Evolutionary conservation across 2,113 vertebrate species (phyloP).

Genomic region (Archilochus colubris): DNA sequence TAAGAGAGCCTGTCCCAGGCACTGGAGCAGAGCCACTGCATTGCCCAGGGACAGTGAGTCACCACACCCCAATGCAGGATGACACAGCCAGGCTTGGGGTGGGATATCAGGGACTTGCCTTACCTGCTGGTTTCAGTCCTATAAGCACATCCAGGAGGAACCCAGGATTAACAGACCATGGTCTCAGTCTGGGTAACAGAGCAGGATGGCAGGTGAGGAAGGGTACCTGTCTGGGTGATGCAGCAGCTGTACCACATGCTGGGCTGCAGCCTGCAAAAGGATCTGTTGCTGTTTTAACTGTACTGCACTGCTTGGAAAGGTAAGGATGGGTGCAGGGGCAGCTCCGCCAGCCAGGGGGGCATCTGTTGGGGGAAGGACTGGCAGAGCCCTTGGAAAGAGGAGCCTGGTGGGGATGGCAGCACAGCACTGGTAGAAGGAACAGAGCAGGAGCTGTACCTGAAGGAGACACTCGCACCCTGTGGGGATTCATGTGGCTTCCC

Average conservation of each 20-base stretch:
- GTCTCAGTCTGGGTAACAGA: background rate
- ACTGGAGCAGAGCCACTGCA: background rate
- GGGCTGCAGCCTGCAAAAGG: background rate
- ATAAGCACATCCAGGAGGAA: background rate
- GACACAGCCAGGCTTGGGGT: background rate
- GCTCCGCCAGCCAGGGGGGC: background rate
- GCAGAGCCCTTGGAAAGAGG: background rate
- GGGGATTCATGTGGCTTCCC: no score
- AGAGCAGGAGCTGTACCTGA: background rate
- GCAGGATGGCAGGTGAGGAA: background rate
- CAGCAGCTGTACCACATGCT: background rate
- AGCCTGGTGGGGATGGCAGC: background rate
- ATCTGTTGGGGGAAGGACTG: rapidly evolving
- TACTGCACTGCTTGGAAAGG: background rate
- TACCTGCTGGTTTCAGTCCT: constrained; percentile 3
- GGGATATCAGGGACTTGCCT: background rate
- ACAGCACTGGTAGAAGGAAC: background rate
- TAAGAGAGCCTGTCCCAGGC: rapidly evolving
- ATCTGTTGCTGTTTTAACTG: background rate
- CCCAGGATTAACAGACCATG: background rate
- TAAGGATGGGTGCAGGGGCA: background rate
- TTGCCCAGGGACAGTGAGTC: rapidly evolving
- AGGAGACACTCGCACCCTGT: background rate
- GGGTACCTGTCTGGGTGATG: background rate
- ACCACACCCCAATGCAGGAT: rapidly evolving